These are phyloP conservation scores for Azorinus chamasolen DNA, from an alignment of 2,888 invertebrate species.

Conservation along the genomic window DNA sequence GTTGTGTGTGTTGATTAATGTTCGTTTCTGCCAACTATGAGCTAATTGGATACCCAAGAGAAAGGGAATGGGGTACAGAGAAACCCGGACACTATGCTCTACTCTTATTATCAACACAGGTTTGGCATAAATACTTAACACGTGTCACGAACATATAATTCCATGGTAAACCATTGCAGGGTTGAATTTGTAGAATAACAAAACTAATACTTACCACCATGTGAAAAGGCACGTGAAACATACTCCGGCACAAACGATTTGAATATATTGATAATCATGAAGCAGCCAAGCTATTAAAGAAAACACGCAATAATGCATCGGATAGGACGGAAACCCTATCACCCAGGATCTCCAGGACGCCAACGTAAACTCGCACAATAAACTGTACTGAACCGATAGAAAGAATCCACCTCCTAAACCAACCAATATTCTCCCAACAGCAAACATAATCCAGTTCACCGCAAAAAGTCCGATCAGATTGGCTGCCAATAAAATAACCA, in stretches of 20 bases:
- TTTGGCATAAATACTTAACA: no score
- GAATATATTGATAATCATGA: slow-evolving; percentile 34
- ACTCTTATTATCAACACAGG: no score
- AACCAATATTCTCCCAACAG: slow-evolving; percentile 21
- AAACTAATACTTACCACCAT: slow-evolving; percentile 32
- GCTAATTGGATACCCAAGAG: no score
- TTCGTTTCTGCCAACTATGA: no score
- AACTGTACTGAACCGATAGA: slow-evolving; percentile 39
- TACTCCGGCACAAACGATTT: slow-evolving; percentile 5
- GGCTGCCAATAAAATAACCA: slow-evolving; percentile 22
- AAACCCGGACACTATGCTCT: no score
- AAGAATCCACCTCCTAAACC: slow-evolving; percentile 38
- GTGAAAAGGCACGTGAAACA: slow-evolving; percentile 13
- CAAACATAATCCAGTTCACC: slow-evolving; percentile 43
- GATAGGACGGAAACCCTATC: slow-evolving; percentile 44
- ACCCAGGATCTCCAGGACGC: slow-evolving; percentile 45
- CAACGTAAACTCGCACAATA: slow-evolving; percentile 42
- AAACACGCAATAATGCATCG: slow-evolving; percentile 33
- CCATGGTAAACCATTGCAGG: no score
- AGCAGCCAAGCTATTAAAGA: slow-evolving; percentile 29
- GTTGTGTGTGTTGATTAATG: no score
- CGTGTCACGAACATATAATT: no score
- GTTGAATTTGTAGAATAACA: no score
- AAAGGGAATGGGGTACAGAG: no score
- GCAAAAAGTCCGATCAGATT: slow-evolving; percentile 34